Base-by-base conservation (phyloP, 1,140 invertebrate genomes). In the Odontomachus brunneus region DNA sequence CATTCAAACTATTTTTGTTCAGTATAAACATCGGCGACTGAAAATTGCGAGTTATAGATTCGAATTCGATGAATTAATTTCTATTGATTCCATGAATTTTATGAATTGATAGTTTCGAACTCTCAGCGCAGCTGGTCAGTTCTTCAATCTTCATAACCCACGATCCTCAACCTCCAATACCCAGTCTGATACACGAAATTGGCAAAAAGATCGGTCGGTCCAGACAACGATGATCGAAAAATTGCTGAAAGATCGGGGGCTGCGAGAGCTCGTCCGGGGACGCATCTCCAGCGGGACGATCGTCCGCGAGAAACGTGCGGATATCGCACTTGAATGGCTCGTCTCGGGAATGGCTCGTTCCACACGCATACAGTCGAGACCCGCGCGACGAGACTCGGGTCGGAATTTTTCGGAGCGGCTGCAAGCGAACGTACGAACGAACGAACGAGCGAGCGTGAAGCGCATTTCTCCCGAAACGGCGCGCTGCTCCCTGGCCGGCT, bases 381-480 rank as follows among this genome's bases (percentile, higher is more conserved):
- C 48, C 11, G 53, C n/a, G 62, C 75, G 29, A 55, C 65, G 24
- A 80, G n/a, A 80, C 44, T 29, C 33, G 29, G 22, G 14, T 44
- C 3, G 51, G 33, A 19, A 17, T 69, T 71, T 69, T 71, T 57
- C 29, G 74, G 44, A 29, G 48, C 57, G 38, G 9, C 38, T 44
- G 38, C 17, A 2, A 38, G 44, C n/a, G n/a, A n/a, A n/a, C 48
- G 26, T 33, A 22, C 73, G 60, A 17, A 9, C 19, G 22, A 26
- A 2, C 7, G 48, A 53, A 11, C 59, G 59, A 33, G 33, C 17
- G 24, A 44, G 73, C 59, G 72, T 62, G 74, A 66, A 44, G 55
- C 29, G 51, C 38, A 69, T 78, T 69, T 59, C 74, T 55, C n/a
- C 65, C 75, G 65, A 80, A 80, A 80, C 65, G 75, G 75, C 75